phyloP scores from a whole-genome alignment of 1,140 invertebrate genomes.

The Mylabris phalerata region DNA sequence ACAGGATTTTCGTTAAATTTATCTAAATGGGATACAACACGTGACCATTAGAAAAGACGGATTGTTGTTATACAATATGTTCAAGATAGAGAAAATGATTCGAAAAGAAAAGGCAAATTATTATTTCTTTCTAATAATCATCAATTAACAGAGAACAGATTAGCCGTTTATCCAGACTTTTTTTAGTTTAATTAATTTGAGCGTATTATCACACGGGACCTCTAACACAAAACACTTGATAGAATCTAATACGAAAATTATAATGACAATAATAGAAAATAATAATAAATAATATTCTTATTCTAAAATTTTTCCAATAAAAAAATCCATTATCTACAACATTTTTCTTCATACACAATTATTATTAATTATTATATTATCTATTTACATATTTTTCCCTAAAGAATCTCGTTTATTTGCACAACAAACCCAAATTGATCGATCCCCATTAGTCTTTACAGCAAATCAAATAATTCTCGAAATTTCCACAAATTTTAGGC shows the following conservation, averaged over 20 bases:
- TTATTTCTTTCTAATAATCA: slow-evolving; percentile 9
- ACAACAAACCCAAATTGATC: background rate
- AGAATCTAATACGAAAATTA: too few relatives aligned
- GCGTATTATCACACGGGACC: slow-evolving; percentile 38
- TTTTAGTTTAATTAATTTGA: slow-evolving; percentile 16
- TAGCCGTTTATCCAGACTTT: background rate
- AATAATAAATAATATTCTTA: slow-evolving; percentile 18
- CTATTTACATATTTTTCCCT: slow-evolving; percentile 23
- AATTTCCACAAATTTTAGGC: background rate
- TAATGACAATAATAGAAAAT: slow-evolving; percentile 16
- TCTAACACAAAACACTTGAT: slow-evolving; percentile 23
- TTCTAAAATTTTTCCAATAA: slow-evolving; percentile 30
- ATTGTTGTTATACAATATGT: background rate
- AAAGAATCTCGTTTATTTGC: slow-evolving; percentile 1
- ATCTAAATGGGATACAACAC: too few relatives aligned
- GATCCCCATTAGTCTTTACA: slow-evolving; percentile 2
- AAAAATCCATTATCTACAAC: slow-evolving; percentile 36
- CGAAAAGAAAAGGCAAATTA: slow-evolving; percentile 7
- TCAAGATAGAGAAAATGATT: background rate
- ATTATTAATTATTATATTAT: slow-evolving; percentile 19
- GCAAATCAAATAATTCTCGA: background rate
- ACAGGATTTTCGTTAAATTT: too few relatives aligned
- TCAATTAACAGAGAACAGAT: slow-evolving; percentile 5
- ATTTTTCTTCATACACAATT: slow-evolving; percentile 24
- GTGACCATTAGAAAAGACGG: too few relatives aligned